Percentiles rank a stretch among this genome's conserved stretches.
Conservation (phyloP, 2,797 vertebrate species). For the Rousettus madagascariensis region DNA sequence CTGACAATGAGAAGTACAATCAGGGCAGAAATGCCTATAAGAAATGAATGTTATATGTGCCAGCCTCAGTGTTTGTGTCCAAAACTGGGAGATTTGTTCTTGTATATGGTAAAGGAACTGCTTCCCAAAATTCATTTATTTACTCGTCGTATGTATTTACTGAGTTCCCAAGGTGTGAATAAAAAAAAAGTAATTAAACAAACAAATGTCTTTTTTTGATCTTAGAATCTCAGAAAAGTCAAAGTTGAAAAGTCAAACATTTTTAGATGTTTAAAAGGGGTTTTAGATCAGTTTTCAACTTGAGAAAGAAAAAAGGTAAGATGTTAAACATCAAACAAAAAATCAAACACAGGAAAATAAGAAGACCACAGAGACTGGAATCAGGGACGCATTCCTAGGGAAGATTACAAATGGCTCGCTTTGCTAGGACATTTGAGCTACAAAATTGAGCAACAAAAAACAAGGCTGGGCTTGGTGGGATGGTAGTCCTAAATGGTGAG, state of each 20-base stretch:
- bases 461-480: neutral
- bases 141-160: neutral
- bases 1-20: neutral
- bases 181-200: neutral
- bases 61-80: neutral
- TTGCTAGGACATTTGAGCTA: neutral
- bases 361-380: neutral
- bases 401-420: neutral
- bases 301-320: neutral
- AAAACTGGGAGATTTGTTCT: neutral
- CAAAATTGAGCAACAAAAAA: neutral
- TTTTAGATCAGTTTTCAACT: neutral
- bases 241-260: conserved; percentile 1
- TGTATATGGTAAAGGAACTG: neutral
- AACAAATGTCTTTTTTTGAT: neutral
- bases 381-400: neutral
- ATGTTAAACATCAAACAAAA: neutral
- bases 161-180: neutral
- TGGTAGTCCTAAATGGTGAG: neutral
- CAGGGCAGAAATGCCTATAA: neutral
- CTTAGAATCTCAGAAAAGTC: neutral
- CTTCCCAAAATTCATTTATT: neutral
- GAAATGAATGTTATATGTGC: neutral
- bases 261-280: neutral
- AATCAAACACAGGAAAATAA: neutral